Base-by-base conservation (phyloP, 2,113 vertebrate genomes). In the Panthera uncia region DNA sequence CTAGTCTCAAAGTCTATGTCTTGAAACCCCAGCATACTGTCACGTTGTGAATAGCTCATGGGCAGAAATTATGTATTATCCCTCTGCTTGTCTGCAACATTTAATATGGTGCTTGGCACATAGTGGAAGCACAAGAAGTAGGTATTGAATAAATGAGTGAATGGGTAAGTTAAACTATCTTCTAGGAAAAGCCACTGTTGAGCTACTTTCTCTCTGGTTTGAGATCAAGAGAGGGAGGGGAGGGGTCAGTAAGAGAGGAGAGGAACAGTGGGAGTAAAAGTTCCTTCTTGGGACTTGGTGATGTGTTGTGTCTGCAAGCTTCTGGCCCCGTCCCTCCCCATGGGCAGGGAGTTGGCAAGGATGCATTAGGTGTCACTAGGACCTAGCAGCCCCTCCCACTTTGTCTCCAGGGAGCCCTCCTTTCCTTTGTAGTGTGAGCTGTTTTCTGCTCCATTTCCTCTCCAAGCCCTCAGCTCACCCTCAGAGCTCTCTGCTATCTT, bases 371-470 rank as follows among this genome's bases (percentile, higher is more conserved):
- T 65, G 63, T 87, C 84, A 38, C 63, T 45, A 27, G 41, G 63
- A 76, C 4, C 55, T 14, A 57, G 55, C 16, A 10, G 38, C 50
- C n/a, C 79, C 68, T 19, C 38, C 21, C 0, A 5, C 79, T 89
- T 9, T 50, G 36, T 45, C 69, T 93, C 89, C 93, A 10, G 0
- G 71, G 95, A 96, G 82, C 81, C 90, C 96, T 98, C 7, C 0
- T 94, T 93, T 94, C 41, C 96, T 92, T 79, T 66, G 0, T 52
- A 65, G 80, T 45, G 66, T 6, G 96, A 93, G 86, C 98, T 61
- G 61, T 99, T 99, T 99, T 98, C 98, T 97, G 97, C 98, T 98
- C 95, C 98, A 97, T 98, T 98, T 98, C 95, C 94, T 98, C 79
- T 33, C 82, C 50, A 41, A 98, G 95, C 97, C 98, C 97, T 97